Percentiles rank a stretch among this genome's conserved stretches.
phyloP scores from a whole-genome alignment of 23 tunicate genomes.

The Styela clava region DNA sequence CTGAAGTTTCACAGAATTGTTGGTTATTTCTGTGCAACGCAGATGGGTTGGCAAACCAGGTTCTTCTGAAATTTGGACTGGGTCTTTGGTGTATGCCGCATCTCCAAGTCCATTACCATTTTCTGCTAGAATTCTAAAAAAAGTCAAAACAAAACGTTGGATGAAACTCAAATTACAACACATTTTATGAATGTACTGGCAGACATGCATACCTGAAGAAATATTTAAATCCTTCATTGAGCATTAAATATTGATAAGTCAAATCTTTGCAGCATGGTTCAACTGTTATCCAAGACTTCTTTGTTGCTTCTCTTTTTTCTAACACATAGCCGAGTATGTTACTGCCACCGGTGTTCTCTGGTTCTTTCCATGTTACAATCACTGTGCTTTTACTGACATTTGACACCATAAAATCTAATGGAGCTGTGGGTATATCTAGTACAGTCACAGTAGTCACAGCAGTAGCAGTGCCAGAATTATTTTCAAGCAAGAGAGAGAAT shows the following conservation, averaged over 20 bases:
- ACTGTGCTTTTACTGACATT: constrained; percentile 59
- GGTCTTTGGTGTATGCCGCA: constrained; percentile 46
- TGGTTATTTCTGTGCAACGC: constrained; percentile 58
- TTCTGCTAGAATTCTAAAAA: constrained; percentile 80
- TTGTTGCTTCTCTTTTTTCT: constrained; percentile 92
- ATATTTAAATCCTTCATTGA: constrained; percentile 74
- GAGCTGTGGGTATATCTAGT: constrained; percentile 77
- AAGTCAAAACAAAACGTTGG: not conserved
- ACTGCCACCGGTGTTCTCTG: constrained; percentile 84
- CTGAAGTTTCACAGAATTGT: constrained; percentile 56
- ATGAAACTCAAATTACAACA: not conserved
- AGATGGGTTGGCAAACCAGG: constrained; percentile 73
- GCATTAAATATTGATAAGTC: constrained; percentile 57
- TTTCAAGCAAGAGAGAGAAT: constrained; percentile 61
- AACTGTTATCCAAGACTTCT: constrained; percentile 82
- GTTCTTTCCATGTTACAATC: constrained; percentile 78
- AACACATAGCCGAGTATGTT: constrained; percentile 65
- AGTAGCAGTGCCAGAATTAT: constrained; percentile 60
- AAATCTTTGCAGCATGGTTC: constrained; percentile 74
- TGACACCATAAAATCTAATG: constrained; percentile 51
- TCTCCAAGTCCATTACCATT: constrained; percentile 89
- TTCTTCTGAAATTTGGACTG: constrained; percentile 82
- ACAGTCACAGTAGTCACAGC: constrained; percentile 63
- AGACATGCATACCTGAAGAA: constrained; percentile 36
- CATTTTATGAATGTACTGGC: not conserved